phyloP scores from a whole-genome alignment of 2,113 vertebrate genomes.

The Cercopithecus mona region DNA sequence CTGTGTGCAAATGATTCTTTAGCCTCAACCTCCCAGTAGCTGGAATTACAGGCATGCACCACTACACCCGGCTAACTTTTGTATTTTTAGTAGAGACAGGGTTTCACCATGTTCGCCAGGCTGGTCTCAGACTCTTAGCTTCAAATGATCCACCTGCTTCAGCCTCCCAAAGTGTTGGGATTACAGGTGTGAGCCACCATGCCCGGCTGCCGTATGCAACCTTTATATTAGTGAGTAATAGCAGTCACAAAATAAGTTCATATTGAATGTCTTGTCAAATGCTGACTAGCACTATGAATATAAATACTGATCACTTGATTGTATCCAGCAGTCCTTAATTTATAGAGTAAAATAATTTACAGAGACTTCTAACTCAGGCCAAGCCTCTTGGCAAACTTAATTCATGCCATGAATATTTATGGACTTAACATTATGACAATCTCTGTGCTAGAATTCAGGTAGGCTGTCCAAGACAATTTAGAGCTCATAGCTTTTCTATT shows the following conservation, averaged over 20 bases:
- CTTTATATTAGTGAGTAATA: not conserved
- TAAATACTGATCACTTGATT: not conserved
- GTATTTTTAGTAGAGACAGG: no score
- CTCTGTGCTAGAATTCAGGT: not conserved
- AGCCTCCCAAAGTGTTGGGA: no score
- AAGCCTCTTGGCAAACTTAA: not conserved
- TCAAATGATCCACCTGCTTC: no score
- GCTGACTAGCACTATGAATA: not conserved
- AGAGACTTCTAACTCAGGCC: not conserved
- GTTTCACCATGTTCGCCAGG: no score
- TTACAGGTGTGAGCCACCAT: no score
- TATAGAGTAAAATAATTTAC: not conserved
- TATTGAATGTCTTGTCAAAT: not conserved
- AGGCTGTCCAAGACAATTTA: not conserved
- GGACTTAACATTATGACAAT: not conserved
- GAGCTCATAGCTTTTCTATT: not conserved
- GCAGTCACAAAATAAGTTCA: not conserved
- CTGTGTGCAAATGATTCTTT: no score
- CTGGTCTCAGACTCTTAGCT: no score
- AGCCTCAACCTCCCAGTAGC: no score
- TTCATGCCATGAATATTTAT: not conserved
- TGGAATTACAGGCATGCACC: no score
- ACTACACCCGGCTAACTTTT: no score
- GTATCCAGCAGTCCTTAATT: not conserved
- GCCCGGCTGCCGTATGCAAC: not conserved